Percentiles rank a stretch among this genome's conserved stretches.
Evolutionary conservation across 2,888 invertebrate genomes (phyloP).

Genomic region (Crematogaster levior): DNA sequence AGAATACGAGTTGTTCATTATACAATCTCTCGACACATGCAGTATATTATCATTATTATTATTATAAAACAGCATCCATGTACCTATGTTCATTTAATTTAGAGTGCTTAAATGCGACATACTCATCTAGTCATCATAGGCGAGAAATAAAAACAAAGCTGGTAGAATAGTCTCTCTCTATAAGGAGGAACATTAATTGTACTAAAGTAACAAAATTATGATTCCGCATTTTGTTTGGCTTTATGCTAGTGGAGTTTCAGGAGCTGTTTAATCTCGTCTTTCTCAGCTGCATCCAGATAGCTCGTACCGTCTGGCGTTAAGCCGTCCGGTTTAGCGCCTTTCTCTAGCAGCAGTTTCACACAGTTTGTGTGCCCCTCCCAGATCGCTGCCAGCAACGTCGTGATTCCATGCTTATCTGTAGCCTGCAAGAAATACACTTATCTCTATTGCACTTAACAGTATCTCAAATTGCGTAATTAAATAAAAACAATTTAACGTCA

Average conservation of each 20-base stretch:
- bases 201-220: conserved; percentile 82
- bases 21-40: conserved; percentile 65
- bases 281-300: conserved; percentile 96
- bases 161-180: conserved; percentile 76
- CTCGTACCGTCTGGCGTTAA: conserved; percentile 95
- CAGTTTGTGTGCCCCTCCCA: conserved; percentile 98
- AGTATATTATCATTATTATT: conserved; percentile 66
- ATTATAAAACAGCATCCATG: conserved; percentile 72
- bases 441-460: not conserved
- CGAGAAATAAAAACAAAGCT: conserved; percentile 80
- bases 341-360: conserved; percentile 94
- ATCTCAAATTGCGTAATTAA: not conserved
- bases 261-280: conserved; percentile 95
- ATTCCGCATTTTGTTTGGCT: conserved; percentile 77
- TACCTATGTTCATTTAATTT: conserved; percentile 73
- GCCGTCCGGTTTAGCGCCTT: conserved; percentile 90
- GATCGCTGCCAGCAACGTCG: conserved; percentile 96
- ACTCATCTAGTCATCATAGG: conserved; percentile 72
- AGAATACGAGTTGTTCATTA: conserved; percentile 67
- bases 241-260: conserved; percentile 86
- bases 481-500: not conserved
- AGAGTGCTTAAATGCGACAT: conserved; percentile 75
- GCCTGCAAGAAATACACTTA: conserved; percentile 87
- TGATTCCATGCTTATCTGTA: conserved; percentile 97
- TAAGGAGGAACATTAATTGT: conserved; percentile 81